phyloP scores from a whole-genome alignment of 2,113 vertebrate species.

The Podilymbus podiceps region DNA sequence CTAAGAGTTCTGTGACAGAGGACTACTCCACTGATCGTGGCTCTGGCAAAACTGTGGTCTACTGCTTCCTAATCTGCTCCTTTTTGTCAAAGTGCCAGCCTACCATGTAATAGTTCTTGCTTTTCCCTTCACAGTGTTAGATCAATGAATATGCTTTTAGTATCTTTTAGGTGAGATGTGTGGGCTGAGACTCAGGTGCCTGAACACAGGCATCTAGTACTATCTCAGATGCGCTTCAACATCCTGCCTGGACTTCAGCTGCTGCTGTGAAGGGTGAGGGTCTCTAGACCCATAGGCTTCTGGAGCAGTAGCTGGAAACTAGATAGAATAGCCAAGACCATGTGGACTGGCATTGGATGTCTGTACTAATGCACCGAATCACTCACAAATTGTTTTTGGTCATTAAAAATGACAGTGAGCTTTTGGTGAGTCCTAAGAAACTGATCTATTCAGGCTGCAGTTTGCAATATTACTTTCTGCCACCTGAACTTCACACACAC shows the following conservation, averaged over 20 bases:
- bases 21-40: fast-evolving
- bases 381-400: background rate
- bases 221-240: background rate
- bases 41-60: background rate
- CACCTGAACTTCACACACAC: background rate
- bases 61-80: background rate
- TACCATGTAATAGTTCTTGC: background rate
- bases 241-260: background rate
- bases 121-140: background rate
- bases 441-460: background rate
- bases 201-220: background rate
- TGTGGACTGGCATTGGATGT: background rate
- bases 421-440: background rate
- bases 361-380: background rate
- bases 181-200: background rate
- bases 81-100: background rate
- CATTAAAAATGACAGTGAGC: background rate
- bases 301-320: background rate
- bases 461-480: background rate
- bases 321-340: background rate
- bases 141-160: background rate
- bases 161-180: background rate
- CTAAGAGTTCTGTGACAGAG: background rate
- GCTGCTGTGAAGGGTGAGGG: background rate
- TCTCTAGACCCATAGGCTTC: background rate